Evolutionary conservation across 1,140 invertebrate genomes (phyloP), one percentile per base, ranked within the genome.

Genomic region (Scaptomyza graminum): DNA sequence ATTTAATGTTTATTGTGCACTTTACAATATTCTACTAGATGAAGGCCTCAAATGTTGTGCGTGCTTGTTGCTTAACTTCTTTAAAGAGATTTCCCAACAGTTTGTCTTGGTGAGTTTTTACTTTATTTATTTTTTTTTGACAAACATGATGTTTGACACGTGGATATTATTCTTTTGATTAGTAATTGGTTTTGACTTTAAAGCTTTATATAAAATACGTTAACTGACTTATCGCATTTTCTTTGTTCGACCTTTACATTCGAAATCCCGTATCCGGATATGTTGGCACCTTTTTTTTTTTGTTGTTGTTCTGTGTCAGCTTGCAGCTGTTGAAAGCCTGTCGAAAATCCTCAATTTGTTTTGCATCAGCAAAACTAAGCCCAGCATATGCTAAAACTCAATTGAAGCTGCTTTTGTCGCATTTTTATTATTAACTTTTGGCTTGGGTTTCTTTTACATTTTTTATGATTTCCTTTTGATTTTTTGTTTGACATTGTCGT

Each of bases 351-450:
- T 31, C 43, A 50, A 43, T 46, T 59, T 15, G 50, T 47, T 34
- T 31, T 44, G 61, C 34, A 18, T 50, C 55, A 61, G 28, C 68
- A 46, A 37, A 57, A 39, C 16, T 71, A 59, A 71, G 68, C 47
- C 46, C 9, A 51, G 50, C 7, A 56, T 16, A 56, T 16, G 39
- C 18, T 37, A 2, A 47, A 50, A 62, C 59, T 62, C 39, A 59
- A 69, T 74, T 63, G 39, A 62, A 46, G 41, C 34, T 25, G 49
- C 54, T 47, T 34, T 63, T 74, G 59, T 59, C 59, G 66, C 59
- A 59, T 62, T 34, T 34, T 34, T 34, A 34, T 34, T 63, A 62
- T 69, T 57, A 69, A 57, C 56, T 74, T 46, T 57, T 49, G 31
- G 8, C 31, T 34, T 31, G 28, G 28, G 4, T 31, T 31, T 34